phyloP scores from a whole-genome alignment of 2,113 vertebrate genomes.

The Archocentrus centrarchus region DNA sequence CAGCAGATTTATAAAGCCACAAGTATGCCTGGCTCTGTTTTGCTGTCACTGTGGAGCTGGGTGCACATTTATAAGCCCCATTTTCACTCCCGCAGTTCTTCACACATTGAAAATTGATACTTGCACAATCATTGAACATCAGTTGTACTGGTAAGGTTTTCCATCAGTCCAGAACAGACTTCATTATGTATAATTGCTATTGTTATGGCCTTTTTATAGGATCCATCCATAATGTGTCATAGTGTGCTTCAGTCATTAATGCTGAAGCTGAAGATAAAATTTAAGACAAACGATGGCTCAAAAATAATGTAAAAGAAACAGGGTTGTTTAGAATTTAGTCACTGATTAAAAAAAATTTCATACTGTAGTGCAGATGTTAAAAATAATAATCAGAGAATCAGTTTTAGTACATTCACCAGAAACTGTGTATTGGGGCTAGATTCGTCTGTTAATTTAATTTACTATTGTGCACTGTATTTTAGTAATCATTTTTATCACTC shows the following conservation, averaged over 20 bases:
- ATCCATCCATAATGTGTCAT: background rate
- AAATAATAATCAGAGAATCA: too few relatives aligned
- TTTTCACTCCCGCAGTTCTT: background rate
- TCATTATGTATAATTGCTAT: slow-evolving; percentile 1
- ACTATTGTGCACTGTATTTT: too few relatives aligned
- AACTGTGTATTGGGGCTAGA: too few relatives aligned
- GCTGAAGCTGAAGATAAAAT: background rate
- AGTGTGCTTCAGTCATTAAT: background rate
- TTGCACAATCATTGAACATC: background rate
- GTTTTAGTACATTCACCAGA: background rate
- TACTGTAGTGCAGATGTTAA: too few relatives aligned
- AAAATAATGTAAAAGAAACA: background rate
- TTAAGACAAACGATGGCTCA: background rate
- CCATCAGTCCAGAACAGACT: background rate
- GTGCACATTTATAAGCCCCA: background rate
- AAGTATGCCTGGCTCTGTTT: background rate
- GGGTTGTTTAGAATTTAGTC: background rate
- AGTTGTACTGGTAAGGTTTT: background rate
- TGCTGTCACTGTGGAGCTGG: background rate
- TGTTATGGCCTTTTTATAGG: background rate
- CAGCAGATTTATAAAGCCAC: background rate
- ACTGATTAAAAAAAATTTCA: too few relatives aligned
- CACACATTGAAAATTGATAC: background rate
- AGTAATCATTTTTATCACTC: too few relatives aligned
- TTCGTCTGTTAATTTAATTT: too few relatives aligned